Conservation (phyloP, 2,888 invertebrate genomes). For the Drosophila neotestacea region DNA sequence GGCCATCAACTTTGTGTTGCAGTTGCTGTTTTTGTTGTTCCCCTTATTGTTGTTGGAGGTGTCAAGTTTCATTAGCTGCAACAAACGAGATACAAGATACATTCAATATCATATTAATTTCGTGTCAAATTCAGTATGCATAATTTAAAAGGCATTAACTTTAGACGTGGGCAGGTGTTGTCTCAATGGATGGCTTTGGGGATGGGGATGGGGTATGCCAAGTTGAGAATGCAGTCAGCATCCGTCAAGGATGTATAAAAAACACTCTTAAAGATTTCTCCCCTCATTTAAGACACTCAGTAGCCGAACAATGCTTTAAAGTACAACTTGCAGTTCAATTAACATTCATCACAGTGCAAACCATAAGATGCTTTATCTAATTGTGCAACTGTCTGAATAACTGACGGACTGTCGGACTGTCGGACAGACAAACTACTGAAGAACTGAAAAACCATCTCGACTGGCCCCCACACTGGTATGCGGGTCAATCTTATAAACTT, state of each 20-base stretch:
- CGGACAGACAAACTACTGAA: constrained; percentile 33
- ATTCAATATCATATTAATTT: constrained; percentile 44
- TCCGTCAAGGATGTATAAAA: constrained; percentile 66
- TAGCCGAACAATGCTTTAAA: constrained; percentile 57
- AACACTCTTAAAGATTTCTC: constrained; percentile 51
- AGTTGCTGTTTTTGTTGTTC: constrained; percentile 13
- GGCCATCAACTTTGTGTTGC: constrained; percentile 37
- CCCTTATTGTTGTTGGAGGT: constrained; percentile 44
- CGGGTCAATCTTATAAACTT: constrained; percentile 71
- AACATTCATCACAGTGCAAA: constrained; percentile 73
- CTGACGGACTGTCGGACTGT: constrained; percentile 24
- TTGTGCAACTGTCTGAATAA: constrained; percentile 59
- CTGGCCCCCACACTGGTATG: constrained; percentile 68
- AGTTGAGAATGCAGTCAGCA: constrained; percentile 39
- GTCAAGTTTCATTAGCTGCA: constrained; percentile 73
- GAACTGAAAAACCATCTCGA: constrained; percentile 33
- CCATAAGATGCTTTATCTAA: constrained; percentile 66
- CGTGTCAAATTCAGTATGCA: constrained; percentile 42
- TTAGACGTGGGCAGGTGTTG: constrained; percentile 49
- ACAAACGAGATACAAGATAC: constrained; percentile 55
- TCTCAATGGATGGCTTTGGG: not conserved
- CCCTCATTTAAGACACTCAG: constrained; percentile 10
- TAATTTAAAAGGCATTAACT: constrained; percentile 50
- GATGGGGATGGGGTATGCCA: not conserved
- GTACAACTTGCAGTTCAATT: constrained; percentile 67